Evolutionary conservation across 1,140 invertebrate species (phyloP).

Genomic region (Schlechtendalia chinensis): DNA sequence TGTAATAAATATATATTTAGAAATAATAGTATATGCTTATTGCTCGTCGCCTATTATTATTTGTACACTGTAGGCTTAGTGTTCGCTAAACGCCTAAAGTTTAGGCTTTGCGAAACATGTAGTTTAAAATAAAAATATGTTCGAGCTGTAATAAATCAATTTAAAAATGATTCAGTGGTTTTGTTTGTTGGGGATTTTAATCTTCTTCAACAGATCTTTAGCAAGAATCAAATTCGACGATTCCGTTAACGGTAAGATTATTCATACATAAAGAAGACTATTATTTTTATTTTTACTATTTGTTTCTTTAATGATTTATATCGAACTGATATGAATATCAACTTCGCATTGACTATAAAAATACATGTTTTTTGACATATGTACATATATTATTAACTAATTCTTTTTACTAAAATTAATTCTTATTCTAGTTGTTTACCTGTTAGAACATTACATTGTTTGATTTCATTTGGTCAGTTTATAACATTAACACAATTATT

Average conservation of each 20-base stretch:
- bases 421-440: too few relatives aligned
- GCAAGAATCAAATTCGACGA: not conserved
- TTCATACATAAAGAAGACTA: not conserved
- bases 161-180: constrained; percentile 25
- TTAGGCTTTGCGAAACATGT: not conserved
- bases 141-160: not conserved
- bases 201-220: constrained; percentile 8
- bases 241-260: constrained; percentile 18
- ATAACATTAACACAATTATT: too few relatives aligned
- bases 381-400: too few relatives aligned
- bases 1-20: not conserved
- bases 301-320: not conserved
- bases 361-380: not conserved
- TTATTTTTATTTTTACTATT: not conserved
- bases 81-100: not conserved
- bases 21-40: not conserved
- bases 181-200: constrained; percentile 35
- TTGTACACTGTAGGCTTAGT: not conserved
- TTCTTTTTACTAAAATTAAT: too few relatives aligned
- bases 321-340: too few relatives aligned
- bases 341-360: too few relatives aligned
- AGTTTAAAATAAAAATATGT: constrained; percentile 18
- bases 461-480: too few relatives aligned
- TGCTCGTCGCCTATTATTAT: not conserved
- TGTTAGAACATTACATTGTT: too few relatives aligned